These are phyloP conservation scores for Onychomys leucogaster DNA, from an alignment of 2,797 vertebrate genomes.

Conservation along the genomic window DNA sequence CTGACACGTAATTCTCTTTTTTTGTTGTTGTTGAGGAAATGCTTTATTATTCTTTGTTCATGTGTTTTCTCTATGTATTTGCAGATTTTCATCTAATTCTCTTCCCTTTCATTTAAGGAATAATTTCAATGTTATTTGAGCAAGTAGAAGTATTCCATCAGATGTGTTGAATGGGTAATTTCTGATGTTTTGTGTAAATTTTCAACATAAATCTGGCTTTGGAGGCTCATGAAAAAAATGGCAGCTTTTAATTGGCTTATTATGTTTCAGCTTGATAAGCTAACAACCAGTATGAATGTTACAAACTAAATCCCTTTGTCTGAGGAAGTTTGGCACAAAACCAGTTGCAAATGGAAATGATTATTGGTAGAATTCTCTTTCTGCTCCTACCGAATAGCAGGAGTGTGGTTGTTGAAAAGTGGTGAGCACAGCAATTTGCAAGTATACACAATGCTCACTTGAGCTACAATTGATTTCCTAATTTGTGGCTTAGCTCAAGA, in stretches of 20 bases:
- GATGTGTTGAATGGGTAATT: background rate
- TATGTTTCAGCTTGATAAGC: constrained; percentile 7
- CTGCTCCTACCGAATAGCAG: background rate
- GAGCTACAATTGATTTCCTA: constrained; percentile 33
- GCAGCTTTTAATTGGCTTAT: background rate
- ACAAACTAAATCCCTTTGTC: background rate
- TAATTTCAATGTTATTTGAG: background rate
- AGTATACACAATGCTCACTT: background rate
- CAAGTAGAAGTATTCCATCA: background rate
- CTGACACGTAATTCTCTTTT: background rate
- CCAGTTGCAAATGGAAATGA: background rate
- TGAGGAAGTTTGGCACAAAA: constrained; percentile 31
- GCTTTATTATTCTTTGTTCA: background rate
- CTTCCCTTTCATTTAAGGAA: background rate
- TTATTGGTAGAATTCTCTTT: background rate
- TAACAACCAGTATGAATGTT: background rate
- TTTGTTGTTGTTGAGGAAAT: background rate
- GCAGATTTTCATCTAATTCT: background rate
- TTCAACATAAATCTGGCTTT: background rate
- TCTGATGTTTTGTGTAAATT: background rate
- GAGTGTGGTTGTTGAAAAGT: constrained; percentile 15
- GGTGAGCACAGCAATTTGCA: background rate
- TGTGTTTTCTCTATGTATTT: background rate
- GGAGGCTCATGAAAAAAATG: background rate
- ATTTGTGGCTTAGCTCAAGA: constrained; percentile 42